Base-by-base conservation (phyloP, 2,113 vertebrate species). In the Cebus imitator region DNA sequence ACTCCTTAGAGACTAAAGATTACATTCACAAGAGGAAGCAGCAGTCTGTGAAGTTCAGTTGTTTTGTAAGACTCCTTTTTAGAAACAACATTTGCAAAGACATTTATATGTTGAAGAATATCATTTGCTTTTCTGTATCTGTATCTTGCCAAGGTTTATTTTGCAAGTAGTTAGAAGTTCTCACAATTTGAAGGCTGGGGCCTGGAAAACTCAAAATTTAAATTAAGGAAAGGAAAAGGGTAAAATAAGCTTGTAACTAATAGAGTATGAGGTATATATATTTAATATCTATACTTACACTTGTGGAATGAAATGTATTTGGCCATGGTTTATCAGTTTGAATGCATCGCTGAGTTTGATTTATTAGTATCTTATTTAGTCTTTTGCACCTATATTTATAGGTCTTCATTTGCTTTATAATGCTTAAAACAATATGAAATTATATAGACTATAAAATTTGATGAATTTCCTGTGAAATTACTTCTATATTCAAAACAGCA, bases 231-330 rank as follows among this genome's bases (percentile, higher is more conserved):
- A 64, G 43, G 40, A n/a, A 66, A 64, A 82, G 14, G 48, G 13
- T 83, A 11, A 95, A 87, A 83, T 72, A 83, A 45, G 20, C 78
- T 88, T 64, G 27, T 55, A 43, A 79, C 73, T 78, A 32, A 66
- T 75, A 78, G 45, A 76, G 12, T 93, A 50, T 40, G 13, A 91
- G 27, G 68, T 78, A 50, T 30, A 83, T 87, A 3, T 66, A 83
- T 81, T 61, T 87, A 84, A 57, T 14, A 91, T 48, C 23, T 70
- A 21, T 97, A 72, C 18, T 87, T 78, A 35, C 5, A 85, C 87
- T 97, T 91, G 27, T 73, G 37, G 35, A 84, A 75, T 88, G 88
- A 91, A 91, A 2, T 11, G 64, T 66, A 72, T 94, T 88, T 95
- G 25, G 12, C 66, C 16, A 83, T 52, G 20, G 20, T 68, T 95